A percentile compares a stretch with the other conserved stretches of the same genome.
These are phyloP conservation scores for Emydura subglobosa DNA, from an alignment of 2,113 vertebrate genomes.

Conservation along the genomic window DNA sequence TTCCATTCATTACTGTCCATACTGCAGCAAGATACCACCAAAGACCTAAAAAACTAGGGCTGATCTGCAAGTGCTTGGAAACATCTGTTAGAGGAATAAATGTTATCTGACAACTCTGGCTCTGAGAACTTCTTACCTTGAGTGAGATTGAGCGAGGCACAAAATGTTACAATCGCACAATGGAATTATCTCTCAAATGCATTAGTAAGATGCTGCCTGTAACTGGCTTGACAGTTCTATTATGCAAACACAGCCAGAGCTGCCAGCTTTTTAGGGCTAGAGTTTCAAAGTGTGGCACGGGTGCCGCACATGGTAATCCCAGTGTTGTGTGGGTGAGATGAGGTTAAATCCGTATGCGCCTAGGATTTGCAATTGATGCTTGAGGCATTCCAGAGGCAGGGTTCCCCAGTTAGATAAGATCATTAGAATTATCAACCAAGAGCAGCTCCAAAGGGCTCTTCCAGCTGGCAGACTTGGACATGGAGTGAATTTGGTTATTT, in stretches of 20 bases:
- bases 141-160: constrained; percentile 14
- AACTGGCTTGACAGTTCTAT: constrained; percentile 33
- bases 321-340: neutral
- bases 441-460: neutral
- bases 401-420: constrained; percentile 8
- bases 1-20: constrained; percentile 25
- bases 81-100: constrained; percentile 49
- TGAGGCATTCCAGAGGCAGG: constrained; percentile 2
- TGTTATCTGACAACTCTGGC: constrained; percentile 57
- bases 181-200: neutral
- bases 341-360: neutral
- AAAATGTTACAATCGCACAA: constrained; percentile 37
- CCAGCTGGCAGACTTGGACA: constrained; percentile 12
- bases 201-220: neutral
- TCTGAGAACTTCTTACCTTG: constrained; percentile 2
- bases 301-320: neutral
- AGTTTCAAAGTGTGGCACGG: accelerated
- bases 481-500: neutral
- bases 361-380: neutral
- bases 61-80: constrained; percentile 40
- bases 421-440: neutral
- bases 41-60: constrained; percentile 70
- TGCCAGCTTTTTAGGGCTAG: constrained; percentile 14
- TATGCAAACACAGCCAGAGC: constrained; percentile 38
- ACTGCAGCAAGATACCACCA: constrained; percentile 44